Evolutionary conservation across 2,113 vertebrate genomes (phyloP).

Genomic region (human): DNA sequence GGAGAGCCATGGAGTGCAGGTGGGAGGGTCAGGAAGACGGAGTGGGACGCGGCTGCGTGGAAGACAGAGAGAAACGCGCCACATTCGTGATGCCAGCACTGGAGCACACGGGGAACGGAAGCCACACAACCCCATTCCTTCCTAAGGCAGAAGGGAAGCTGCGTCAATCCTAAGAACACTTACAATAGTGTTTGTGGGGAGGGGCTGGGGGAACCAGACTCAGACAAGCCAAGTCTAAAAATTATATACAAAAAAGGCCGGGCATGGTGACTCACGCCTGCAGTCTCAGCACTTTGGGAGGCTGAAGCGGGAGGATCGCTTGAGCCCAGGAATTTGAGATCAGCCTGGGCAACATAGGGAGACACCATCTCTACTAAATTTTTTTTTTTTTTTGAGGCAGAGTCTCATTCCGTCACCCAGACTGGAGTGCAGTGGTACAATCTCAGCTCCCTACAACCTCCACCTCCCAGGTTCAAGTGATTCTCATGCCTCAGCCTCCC

Average conservation of each 20-base stretch:
- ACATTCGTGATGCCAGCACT: background rate
- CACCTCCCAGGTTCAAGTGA: too few species aligned
- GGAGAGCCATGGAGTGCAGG: background rate
- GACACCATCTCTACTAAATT: background rate
- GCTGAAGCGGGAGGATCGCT: background rate
- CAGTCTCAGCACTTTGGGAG: background rate
- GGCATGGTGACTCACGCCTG: background rate
- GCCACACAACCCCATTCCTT: too few species aligned
- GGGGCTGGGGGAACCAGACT: background rate
- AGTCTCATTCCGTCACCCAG: too few species aligned
- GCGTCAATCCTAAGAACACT: background rate
- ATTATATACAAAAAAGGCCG: background rate
- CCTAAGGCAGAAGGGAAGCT: background rate
- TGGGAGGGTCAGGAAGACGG: background rate
- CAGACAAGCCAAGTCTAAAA: background rate
- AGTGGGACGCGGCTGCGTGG: too few species aligned
- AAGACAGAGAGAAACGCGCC: background rate
- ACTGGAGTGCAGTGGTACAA: too few species aligned
- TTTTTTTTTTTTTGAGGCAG: too few species aligned
- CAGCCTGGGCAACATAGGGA: background rate
- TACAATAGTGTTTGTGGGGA: background rate
- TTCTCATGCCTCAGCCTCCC: too few species aligned
- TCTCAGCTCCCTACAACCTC: too few species aligned
- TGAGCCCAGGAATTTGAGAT: background rate
- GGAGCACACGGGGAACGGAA: background rate